A percentile compares a stretch with the other conserved stretches of the same genome.
Evolutionary conservation across 2,113 vertebrate genomes (phyloP).

Genomic region (Diphyllodes magnificus): DNA sequence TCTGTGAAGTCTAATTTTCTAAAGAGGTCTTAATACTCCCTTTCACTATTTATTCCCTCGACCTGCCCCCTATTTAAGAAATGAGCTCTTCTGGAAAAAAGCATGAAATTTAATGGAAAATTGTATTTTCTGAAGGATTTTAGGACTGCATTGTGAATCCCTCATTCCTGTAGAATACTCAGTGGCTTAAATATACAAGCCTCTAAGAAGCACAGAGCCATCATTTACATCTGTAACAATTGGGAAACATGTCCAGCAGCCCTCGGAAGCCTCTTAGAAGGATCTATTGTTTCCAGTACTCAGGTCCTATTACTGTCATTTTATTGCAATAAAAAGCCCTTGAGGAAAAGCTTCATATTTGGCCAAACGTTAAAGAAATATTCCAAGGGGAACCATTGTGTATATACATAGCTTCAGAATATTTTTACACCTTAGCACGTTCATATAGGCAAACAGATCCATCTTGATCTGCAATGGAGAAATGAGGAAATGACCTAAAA

Average conservation of each 20-base stretch:
- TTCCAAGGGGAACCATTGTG: background rate
- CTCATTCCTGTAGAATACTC: background rate
- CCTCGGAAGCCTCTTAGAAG: background rate
- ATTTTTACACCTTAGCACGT: background rate
- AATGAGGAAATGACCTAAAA: background rate
- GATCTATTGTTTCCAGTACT: background rate
- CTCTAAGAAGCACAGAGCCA: background rate
- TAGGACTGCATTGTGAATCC: background rate
- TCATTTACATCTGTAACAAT: background rate
- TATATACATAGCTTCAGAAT: background rate
- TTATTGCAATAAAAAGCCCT: background rate
- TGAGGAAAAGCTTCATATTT: background rate
- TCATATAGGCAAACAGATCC: background rate
- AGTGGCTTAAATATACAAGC: background rate
- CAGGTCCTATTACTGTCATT: background rate
- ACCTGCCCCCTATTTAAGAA: background rate
- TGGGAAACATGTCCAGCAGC: background rate
- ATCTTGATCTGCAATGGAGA: constrained; percentile 18
- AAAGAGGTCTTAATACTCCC: background rate
- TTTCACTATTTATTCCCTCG: background rate
- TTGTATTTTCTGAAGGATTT: background rate
- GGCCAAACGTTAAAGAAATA: background rate
- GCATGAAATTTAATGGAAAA: background rate
- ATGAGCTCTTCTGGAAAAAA: background rate
- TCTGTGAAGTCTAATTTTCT: constrained; percentile 35